Conservation (phyloP, 2,113 vertebrate genomes). For the Scalopus aquaticus region DNA sequence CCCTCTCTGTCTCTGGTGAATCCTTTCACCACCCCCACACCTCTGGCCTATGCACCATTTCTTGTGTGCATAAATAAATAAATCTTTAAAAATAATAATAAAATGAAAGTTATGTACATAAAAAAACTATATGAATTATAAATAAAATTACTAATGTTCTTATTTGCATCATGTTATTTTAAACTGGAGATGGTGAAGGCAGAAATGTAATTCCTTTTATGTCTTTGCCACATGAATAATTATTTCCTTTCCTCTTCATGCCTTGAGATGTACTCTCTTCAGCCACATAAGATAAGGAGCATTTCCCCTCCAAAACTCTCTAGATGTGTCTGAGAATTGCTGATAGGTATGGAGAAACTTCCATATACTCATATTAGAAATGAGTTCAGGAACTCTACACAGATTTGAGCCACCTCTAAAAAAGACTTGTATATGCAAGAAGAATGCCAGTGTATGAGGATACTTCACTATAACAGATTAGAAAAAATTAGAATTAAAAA, state of each 20-base stretch:
- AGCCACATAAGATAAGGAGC: slow-evolving; percentile 15
- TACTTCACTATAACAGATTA: not conserved
- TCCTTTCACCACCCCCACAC: no score
- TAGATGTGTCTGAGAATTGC: no score
- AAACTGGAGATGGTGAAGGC: not conserved
- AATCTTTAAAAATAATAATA: no score
- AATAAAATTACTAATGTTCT: not conserved
- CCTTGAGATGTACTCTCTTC: not conserved
- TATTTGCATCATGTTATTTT: slow-evolving; percentile 13
- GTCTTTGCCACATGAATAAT: not conserved
- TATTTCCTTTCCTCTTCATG: slow-evolving; percentile 49
- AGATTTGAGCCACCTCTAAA: not conserved
- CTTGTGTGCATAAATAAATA: no score
- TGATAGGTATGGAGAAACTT: no score
- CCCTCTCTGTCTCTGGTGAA: no score
- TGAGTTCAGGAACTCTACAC: no score
- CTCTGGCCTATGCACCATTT: no score
- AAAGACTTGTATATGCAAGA: not conserved
- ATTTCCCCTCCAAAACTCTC: not conserved
- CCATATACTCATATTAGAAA: no score
- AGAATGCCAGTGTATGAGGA: not conserved
- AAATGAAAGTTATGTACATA: not conserved
- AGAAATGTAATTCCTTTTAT: not conserved
- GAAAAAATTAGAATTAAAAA: not conserved
- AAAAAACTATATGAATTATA: not conserved